Evolutionary conservation across 2,888 invertebrate species (phyloP).

Genomic region (Lasioglossum oenotherae): DNA sequence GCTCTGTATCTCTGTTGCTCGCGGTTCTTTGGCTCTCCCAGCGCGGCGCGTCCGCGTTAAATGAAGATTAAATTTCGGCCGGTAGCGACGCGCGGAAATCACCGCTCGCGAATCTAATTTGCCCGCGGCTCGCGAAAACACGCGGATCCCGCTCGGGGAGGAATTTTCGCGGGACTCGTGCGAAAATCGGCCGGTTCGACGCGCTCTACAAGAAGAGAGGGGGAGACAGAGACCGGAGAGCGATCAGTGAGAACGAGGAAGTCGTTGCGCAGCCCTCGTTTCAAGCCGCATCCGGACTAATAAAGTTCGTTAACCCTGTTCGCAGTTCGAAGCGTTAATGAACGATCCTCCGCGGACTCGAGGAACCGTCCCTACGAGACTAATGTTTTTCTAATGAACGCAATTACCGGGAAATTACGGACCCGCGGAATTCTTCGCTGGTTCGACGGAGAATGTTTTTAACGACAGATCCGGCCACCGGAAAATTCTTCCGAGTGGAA

Average conservation of each 20-base stretch:
- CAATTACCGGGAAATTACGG: constrained; percentile 23
- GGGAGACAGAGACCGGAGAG: constrained; percentile 17
- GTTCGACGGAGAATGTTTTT: background rate
- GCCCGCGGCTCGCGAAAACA: background rate
- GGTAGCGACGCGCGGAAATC: constrained; percentile 5
- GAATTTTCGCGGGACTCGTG: constrained; percentile 18
- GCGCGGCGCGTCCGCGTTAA: constrained; percentile 12
- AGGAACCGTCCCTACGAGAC: constrained; percentile 27
- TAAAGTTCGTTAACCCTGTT: constrained; percentile 58
- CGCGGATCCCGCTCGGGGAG: background rate
- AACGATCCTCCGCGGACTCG: constrained; percentile 32
- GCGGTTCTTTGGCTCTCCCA: background rate
- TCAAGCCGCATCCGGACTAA: constrained; percentile 53
- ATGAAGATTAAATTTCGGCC: constrained; percentile 46
- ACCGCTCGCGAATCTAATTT: constrained; percentile 31
- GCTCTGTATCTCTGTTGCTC: background rate
- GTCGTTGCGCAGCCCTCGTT: constrained; percentile 56
- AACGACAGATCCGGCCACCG: background rate
- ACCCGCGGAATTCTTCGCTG: background rate
- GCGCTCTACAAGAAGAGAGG: background rate
- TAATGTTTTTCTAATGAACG: constrained; percentile 31
- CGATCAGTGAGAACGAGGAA: constrained; percentile 61
- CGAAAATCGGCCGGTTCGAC: constrained; percentile 34
- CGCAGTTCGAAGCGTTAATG: constrained; percentile 38
- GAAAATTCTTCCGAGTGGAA: background rate